These are phyloP conservation scores for Lagodon rhomboides DNA, from an alignment of 2,797 vertebrate species.

Conservation along the genomic window DNA sequence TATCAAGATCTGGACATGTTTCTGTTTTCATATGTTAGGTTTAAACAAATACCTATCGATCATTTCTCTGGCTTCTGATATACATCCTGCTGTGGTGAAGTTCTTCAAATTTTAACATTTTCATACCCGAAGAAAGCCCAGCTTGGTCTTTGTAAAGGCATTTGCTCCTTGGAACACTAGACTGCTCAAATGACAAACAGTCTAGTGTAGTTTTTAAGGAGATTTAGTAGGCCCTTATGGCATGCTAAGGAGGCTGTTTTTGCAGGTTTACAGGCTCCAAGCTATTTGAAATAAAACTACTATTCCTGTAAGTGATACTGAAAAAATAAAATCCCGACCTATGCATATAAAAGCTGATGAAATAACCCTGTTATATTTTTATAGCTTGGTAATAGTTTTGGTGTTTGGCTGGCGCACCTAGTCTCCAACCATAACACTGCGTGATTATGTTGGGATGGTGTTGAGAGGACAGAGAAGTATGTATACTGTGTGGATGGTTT, in stretches of 20 bases:
- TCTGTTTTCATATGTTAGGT: background rate
- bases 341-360: slow-evolving; percentile 18
- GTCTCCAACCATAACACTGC: slow-evolving; percentile 5
- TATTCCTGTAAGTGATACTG: slow-evolving; percentile 14
- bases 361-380: background rate
- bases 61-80: background rate
- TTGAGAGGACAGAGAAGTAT: background rate
- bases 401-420: background rate
- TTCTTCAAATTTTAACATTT: background rate
- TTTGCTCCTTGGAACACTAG: slow-evolving; percentile 9
- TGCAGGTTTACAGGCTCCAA: slow-evolving; percentile 12
- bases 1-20: background rate
- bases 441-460: background rate
- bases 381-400: slow-evolving; percentile 2
- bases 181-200: slow-evolving; percentile 14
- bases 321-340: background rate
- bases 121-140: background rate
- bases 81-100: slow-evolving; percentile 2
- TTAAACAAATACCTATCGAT: background rate
- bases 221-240: background rate
- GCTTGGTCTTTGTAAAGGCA: slow-evolving; percentile 6
- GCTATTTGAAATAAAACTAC: slow-evolving; percentile 33
- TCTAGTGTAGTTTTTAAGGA: slow-evolving; percentile 11
- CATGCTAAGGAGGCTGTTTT: slow-evolving; percentile 24
- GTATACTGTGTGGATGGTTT: no score